phyloP scores from a whole-genome alignment of 2,797 vertebrate species.

The Anniella stebbinsi region DNA sequence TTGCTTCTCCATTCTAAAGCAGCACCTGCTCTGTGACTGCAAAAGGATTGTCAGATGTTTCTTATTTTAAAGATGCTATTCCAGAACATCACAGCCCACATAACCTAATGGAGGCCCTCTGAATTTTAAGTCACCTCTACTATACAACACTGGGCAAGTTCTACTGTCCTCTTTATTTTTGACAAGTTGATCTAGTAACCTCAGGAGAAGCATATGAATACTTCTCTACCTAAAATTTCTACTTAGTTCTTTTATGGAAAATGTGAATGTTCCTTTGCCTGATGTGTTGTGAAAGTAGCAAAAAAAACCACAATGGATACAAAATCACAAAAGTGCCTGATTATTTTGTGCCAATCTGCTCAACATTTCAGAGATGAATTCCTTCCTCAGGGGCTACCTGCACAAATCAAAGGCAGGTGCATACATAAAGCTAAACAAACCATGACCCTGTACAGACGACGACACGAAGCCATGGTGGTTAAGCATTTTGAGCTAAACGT shows the following conservation, averaged over 20 bases:
- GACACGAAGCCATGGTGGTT: too few species aligned
- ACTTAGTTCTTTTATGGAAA: constrained; percentile 29
- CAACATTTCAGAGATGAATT: too few species aligned
- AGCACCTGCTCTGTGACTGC: constrained; percentile 28
- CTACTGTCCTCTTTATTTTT: neutral
- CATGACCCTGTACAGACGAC: too few species aligned
- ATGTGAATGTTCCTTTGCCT: neutral
- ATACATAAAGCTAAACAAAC: too few species aligned
- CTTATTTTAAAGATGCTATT: neutral
- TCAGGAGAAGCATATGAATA: neutral
- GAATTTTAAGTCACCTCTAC: neutral
- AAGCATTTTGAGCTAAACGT: too few species aligned
- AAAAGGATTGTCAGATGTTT: neutral
- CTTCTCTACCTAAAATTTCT: constrained; percentile 22
- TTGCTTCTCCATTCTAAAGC: constrained; percentile 24
- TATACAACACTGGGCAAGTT: neutral
- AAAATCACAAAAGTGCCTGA: too few species aligned
- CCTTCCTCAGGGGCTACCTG: too few species aligned
- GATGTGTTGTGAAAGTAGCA: neutral
- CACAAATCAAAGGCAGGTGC: too few species aligned
- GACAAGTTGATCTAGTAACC: neutral
- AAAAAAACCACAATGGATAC: too few species aligned
- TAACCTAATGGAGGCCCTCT: neutral
- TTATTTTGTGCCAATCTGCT: too few species aligned
- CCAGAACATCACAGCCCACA: neutral